Evolutionary conservation across 2,888 invertebrate genomes (phyloP), one percentile per base, ranked within the genome.

Genomic region (Oscheius sp.): DNA sequence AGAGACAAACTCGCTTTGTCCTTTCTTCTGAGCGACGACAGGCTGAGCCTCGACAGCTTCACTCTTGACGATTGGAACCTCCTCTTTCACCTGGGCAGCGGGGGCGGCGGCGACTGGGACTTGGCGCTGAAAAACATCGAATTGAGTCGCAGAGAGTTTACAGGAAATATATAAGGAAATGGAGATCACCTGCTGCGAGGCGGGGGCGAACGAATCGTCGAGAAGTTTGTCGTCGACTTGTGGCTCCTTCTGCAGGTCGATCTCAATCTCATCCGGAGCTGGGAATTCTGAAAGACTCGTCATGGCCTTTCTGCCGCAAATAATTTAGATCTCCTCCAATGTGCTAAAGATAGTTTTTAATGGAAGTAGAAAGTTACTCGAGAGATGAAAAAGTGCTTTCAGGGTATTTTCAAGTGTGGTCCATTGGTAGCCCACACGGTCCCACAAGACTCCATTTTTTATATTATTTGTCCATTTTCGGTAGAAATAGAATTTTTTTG

Each of bases 1-100:
- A 33, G 84, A 86, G 65, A 85, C 85, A 68, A 80, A 86, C 71
- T 85, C 85, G 70, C 72, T 79, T 58, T 81, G 85, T 45, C 85
- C 85, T 69, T 84, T 85, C 75, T 85, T 84, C 69, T 79, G 82
- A 31, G 79, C 78, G 8, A 79, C 73, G 45, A 73, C 66, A 12
- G 79, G 80, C 68, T 75, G 39, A 61, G 72, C 58, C 69, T 73
- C 45, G 69, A 66, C 33, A 61, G 73, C 68, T 42, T 70, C 70
- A 55, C 75, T 72, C 34, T 57, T 66, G 20, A 64, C 69, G 1
- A 29, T 42, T 10, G 73, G 57, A 8, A 65, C 65, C 34, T 64
- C 45, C 31, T 39, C 58, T 15, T 48, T 64, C 15, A 46, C 46
- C 29, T 48, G 64, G n/a, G n/a, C 42, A 27, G 48, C n/a, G 8